Percentiles rank a stretch among this genome's conserved stretches.
phyloP scores from a whole-genome alignment of 2,113 vertebrate genomes.

The Kryptolebias marmoratus region DNA sequence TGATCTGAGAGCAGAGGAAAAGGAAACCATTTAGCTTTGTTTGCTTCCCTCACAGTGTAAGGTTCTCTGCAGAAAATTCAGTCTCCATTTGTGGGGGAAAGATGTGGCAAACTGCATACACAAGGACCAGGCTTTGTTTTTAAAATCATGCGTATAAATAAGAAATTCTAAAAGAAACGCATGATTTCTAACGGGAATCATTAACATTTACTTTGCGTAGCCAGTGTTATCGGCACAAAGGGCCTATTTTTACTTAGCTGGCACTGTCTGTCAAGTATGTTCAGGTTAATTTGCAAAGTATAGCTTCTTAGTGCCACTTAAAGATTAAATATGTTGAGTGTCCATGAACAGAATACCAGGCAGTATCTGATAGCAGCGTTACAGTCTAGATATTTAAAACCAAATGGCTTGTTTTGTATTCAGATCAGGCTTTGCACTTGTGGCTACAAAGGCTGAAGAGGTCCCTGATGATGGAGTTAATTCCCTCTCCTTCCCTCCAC shows the following conservation, averaged over 20 bases:
- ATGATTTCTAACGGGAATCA: neutral
- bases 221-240: neutral
- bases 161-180: neutral
- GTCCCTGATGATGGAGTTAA: conserved; percentile 44
- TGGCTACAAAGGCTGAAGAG: conserved; percentile 36
- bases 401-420: conserved; percentile 42
- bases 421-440: conserved; percentile 5
- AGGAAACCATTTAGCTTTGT: neutral
- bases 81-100: neutral
- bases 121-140: neutral
- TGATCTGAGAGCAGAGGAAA: conserved; percentile 5
- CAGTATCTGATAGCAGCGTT: neutral
- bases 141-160: neutral
- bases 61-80: neutral
- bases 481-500: conserved; percentile 27
- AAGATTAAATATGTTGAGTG: neutral
- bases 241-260: neutral
- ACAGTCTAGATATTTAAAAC: conserved; percentile 1
- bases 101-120: neutral
- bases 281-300: neutral
- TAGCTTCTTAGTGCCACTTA: neutral
- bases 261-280: neutral
- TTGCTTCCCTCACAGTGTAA: neutral
- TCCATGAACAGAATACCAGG: neutral
- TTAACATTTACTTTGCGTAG: neutral